A percentile compares a stretch with the other conserved stretches of the same genome.
phyloP scores from a whole-genome alignment of 2,113 vertebrate species.

The Parotia lawesii region DNA sequence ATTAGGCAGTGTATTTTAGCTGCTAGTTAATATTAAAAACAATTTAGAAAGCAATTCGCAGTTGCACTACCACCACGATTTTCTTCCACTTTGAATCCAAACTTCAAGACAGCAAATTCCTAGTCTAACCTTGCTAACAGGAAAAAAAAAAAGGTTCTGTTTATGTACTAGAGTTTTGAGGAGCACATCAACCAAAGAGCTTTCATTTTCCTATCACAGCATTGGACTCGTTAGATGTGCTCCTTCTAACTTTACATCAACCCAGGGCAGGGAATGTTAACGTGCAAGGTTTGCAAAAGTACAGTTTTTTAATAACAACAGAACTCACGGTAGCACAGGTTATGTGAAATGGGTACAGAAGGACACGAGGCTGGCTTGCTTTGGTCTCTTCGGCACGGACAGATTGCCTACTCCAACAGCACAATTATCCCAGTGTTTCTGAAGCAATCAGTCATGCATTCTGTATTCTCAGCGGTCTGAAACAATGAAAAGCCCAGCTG shows the following conservation, averaged over 20 bases:
- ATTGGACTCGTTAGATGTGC: accelerated
- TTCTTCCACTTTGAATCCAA: neutral
- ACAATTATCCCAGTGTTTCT: neutral
- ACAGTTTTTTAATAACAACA: neutral
- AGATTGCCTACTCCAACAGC: neutral
- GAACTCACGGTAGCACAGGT: accelerated
- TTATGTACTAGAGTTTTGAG: neutral
- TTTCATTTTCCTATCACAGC: neutral
- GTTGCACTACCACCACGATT: neutral
- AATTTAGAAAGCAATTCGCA: accelerated
- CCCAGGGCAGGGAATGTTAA: neutral
- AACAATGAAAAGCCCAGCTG: neutral
- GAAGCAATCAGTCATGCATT: neutral
- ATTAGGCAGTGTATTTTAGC: neutral
- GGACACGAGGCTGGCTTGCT: neutral
- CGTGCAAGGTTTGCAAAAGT: neutral
- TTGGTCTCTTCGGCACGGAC: neutral
- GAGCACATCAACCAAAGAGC: neutral
- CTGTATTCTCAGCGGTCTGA: neutral
- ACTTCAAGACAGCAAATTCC: neutral
- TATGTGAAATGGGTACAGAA: neutral
- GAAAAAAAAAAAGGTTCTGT: neutral
- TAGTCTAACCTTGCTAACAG: neutral
- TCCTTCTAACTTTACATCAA: neutral
- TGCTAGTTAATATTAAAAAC: neutral